Evolutionary conservation across 35 echinoderm and acorn worm genomes (phyloP).

Genomic region (Hemicentrotus pulcherrimus): DNA sequence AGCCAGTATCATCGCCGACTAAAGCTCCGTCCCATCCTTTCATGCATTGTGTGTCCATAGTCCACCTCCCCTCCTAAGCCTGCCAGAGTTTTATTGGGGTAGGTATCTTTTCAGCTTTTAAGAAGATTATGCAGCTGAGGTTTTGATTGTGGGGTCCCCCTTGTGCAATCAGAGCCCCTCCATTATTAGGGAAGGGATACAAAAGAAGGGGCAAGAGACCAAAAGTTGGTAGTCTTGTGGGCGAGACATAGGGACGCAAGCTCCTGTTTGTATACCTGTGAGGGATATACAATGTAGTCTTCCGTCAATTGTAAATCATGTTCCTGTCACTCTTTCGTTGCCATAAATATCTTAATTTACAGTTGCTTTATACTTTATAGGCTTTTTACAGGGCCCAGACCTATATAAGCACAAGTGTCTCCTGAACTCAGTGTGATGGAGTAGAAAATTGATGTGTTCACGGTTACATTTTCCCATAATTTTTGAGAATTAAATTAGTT

Average conservation of each 20-base stretch:
- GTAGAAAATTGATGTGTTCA: too few relatives aligned
- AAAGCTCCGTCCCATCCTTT: not conserved
- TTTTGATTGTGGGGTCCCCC: not conserved
- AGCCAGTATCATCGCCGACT: not conserved
- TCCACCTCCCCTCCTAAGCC: not conserved
- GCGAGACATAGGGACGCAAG: not conserved
- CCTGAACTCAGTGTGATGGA: too few relatives aligned
- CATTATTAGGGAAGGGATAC: not conserved
- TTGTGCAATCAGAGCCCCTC: conserved; percentile 7
- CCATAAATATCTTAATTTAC: too few relatives aligned
- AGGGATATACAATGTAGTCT: not conserved
- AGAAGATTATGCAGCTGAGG: not conserved
- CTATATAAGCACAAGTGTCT: too few relatives aligned
- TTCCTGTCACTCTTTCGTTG: not conserved
- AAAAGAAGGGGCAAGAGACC: not conserved
- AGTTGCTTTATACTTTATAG: too few relatives aligned
- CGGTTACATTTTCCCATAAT: too few relatives aligned
- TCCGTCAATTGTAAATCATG: not conserved
- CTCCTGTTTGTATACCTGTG: not conserved
- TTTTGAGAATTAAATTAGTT: too few relatives aligned
- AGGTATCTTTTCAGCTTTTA: not conserved
- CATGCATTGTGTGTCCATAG: not conserved
- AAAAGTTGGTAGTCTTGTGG: not conserved
- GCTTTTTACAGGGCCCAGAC: too few relatives aligned
- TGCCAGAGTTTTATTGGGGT: not conserved